Percentiles rank a stretch among this genome's conserved stretches.
Conservation (phyloP, 2,888 invertebrate genomes). For the Dryococelus australis region DNA sequence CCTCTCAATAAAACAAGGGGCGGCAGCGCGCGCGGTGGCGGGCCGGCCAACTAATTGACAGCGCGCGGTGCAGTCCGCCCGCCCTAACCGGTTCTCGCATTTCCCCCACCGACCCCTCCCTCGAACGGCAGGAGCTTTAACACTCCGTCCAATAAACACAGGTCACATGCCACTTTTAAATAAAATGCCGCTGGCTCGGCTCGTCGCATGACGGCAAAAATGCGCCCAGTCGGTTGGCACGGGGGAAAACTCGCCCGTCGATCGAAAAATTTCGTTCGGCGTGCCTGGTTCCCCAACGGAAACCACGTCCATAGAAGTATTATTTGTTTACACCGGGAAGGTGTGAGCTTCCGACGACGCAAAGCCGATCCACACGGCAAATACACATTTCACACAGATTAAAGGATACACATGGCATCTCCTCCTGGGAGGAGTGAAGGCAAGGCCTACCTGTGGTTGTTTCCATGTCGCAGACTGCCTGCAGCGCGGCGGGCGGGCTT, state of each 20-base stretch:
- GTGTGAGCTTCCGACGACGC: no score
- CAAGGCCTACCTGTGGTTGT: neutral
- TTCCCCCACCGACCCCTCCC: no score
- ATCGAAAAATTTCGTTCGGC: neutral
- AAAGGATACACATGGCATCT: no score
- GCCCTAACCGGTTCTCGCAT: neutral
- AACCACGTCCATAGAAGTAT: no score
- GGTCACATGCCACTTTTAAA: neutral
- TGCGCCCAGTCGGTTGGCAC: neutral
- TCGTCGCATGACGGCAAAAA: neutral
- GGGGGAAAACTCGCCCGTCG: neutral
- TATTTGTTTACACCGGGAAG: no score
- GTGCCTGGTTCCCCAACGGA: neutral
- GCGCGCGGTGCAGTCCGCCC: neutral
- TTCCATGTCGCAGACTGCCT: neutral
- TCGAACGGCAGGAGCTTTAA: neutral
- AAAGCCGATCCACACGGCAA: neutral
- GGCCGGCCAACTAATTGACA: neutral
- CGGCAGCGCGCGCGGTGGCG: conserved; percentile 16
- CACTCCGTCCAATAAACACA: neutral
- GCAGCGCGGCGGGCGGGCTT: conserved; percentile 2
- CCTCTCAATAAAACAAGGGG: conserved; percentile 3
- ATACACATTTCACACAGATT: no score
- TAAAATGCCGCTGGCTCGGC: neutral
- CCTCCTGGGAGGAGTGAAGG: no score